A percentile compares a stretch with the other conserved stretches of the same genome.
Evolutionary conservation across 2,888 invertebrate genomes (phyloP).

Genomic region (Zygogramma bicolorata): DNA sequence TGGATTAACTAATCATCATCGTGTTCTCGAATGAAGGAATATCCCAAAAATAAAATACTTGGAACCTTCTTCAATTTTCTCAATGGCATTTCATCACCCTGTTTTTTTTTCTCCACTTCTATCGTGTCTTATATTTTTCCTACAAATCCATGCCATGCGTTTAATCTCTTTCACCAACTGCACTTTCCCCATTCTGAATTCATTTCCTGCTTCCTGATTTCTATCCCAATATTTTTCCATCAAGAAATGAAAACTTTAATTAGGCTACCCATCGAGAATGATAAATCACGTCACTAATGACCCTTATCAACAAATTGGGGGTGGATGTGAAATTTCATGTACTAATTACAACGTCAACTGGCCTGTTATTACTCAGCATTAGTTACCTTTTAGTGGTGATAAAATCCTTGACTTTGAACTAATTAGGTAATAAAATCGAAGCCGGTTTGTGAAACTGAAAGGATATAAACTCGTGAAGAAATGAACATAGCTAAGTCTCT

Average conservation of each 20-base stretch:
- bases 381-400: constrained; percentile 40
- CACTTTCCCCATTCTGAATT: background rate
- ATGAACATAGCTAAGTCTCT: constrained; percentile 16
- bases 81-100: too few species aligned
- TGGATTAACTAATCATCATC: too few species aligned
- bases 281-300: constrained; percentile 17
- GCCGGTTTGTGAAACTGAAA: constrained; percentile 13
- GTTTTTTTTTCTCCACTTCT: too few species aligned
- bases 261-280: constrained; percentile 10
- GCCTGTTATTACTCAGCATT: constrained; percentile 27
- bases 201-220: background rate
- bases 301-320: constrained; percentile 23
- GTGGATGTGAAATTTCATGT: constrained; percentile 24
- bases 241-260: background rate
- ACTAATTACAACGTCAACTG: constrained; percentile 32
- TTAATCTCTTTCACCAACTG: background rate
- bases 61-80: too few species aligned
- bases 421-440: constrained; percentile 38
- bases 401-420: constrained; percentile 37
- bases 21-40: too few species aligned
- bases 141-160: too few species aligned
- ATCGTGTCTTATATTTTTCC: too few species aligned
- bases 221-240: background rate
- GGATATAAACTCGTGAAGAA: constrained; percentile 24
- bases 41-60: too few species aligned